Percentiles rank a stretch among this genome's conserved stretches.
Conservation (phyloP, 2,797 vertebrate genomes). For the Falco concolor region DNA sequence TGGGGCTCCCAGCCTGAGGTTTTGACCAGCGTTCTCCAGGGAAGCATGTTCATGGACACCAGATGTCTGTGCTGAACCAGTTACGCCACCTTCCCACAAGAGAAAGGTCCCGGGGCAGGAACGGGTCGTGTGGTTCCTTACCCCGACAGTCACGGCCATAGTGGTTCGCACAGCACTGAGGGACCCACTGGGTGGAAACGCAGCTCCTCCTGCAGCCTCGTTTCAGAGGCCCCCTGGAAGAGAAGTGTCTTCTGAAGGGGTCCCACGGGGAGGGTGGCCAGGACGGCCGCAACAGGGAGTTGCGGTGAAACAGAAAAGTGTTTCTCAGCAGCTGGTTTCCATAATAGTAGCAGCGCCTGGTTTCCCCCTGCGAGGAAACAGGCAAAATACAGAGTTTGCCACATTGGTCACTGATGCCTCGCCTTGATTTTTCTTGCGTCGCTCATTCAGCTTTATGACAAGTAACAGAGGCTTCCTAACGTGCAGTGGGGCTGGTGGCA, state of each 20-base stretch:
- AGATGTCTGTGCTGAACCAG: neutral
- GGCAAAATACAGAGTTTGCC: neutral
- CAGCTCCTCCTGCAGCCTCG: slow-evolving; percentile 81
- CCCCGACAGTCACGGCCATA: slow-evolving; percentile 86
- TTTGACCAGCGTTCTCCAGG: neutral
- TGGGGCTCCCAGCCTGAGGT: neutral
- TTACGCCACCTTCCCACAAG: neutral
- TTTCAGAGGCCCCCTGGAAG: slow-evolving; percentile 15
- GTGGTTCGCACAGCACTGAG: slow-evolving; percentile 88
- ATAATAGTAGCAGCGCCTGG: neutral
- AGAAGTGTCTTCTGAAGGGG: slow-evolving; percentile 35
- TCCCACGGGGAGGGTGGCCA: neutral
- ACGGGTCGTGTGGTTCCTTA: neutral
- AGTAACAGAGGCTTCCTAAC: neutral
- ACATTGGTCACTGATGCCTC: neutral
- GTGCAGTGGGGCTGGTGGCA: neutral
- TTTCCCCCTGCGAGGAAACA: slow-evolving; percentile 49
- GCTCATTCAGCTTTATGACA: neutral
- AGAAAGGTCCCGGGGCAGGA: neutral
- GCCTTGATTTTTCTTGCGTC: neutral
- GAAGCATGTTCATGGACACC: neutral
- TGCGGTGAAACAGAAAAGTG: neutral
- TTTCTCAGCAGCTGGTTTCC: neutral
- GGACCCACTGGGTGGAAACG: slow-evolving; percentile 71
- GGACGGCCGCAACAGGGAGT: neutral